Percentiles rank a stretch among this genome's conserved stretches.
Conservation (phyloP, 2,888 invertebrate species). For the Oscheius sp. region DNA sequence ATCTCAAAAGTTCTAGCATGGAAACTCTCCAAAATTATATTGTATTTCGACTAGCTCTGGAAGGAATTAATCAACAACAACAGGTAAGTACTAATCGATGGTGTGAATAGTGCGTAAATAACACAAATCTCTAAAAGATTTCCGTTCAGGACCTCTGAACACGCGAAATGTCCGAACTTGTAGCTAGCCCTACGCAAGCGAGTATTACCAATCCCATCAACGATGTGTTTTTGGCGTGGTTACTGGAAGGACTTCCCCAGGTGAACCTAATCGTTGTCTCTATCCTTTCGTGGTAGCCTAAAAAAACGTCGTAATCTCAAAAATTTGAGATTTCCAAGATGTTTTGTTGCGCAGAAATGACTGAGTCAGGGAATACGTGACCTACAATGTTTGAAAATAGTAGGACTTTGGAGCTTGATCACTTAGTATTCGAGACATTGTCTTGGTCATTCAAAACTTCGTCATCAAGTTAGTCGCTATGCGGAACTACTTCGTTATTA, state of each 20-base stretch:
- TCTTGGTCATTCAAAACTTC: no score
- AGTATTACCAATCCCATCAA: not conserved
- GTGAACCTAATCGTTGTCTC: not conserved
- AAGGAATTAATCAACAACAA: not conserved
- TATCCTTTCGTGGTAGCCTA: not conserved
- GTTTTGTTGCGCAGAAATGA: no score
- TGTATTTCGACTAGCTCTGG: constrained; percentile 7
- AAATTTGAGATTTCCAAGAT: no score
- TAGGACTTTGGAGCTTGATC: no score
- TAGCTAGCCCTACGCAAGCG: not conserved
- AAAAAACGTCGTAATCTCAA: no score
- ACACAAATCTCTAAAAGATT: not conserved
- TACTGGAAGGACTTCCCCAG: not conserved
- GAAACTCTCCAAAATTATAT: constrained; percentile 6
- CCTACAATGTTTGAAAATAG: no score
- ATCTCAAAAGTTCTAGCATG: constrained; percentile 1
- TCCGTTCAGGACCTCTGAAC: not conserved
- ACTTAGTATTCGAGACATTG: no score
- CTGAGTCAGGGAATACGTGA: no score
- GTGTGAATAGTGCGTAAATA: not conserved
- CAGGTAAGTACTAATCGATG: constrained; percentile 2
- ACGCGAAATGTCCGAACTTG: not conserved
- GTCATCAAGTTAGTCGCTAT: no score
- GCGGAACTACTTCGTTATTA: no score
- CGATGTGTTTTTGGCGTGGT: not conserved